These are phyloP conservation scores for Sander lucioperca DNA, from an alignment of 2,113 vertebrate species.

Conservation along the genomic window DNA sequence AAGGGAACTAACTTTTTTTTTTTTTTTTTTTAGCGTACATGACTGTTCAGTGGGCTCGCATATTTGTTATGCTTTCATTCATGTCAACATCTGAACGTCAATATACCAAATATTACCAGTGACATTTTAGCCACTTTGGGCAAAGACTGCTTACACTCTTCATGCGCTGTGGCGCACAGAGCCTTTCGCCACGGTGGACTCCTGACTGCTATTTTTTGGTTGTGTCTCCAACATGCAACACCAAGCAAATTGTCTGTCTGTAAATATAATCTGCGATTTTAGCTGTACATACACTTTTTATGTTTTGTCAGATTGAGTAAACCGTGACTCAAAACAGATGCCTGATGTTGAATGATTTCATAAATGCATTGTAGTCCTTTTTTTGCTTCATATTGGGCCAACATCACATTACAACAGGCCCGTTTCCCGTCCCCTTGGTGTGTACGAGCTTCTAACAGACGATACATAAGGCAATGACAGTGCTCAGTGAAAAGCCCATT, in stretches of 20 bases:
- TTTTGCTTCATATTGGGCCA: conserved; percentile 69
- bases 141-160: conserved; percentile 66
- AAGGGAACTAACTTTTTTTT: conserved; percentile 71
- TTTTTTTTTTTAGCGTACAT: conserved; percentile 47
- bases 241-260: conserved; percentile 91
- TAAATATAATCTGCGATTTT: conserved; percentile 99
- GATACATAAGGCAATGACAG: conserved; percentile 53
- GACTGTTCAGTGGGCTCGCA: conserved; percentile 73
- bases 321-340: conserved; percentile 87
- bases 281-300: conserved; percentile 99
- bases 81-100: conserved; percentile 81
- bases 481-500: conserved; percentile 60
- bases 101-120: conserved; percentile 83
- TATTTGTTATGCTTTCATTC: conserved; percentile 76
- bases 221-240: conserved; percentile 83
- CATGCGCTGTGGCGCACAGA: conserved; percentile 50
- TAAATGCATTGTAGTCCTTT: conserved; percentile 48
- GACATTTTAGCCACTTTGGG: conserved; percentile 73
- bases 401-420: conserved; percentile 61
- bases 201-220: conserved; percentile 68
- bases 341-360: conserved; percentile 83
- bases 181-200: conserved; percentile 64
- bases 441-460: conserved; percentile 42
- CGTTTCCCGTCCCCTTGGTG: conserved; percentile 54
- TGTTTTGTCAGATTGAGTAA: conserved; percentile 99